phyloP scores from a whole-genome alignment of 2,888 invertebrate genomes.

The Dryocosmus kuriphilus region DNA sequence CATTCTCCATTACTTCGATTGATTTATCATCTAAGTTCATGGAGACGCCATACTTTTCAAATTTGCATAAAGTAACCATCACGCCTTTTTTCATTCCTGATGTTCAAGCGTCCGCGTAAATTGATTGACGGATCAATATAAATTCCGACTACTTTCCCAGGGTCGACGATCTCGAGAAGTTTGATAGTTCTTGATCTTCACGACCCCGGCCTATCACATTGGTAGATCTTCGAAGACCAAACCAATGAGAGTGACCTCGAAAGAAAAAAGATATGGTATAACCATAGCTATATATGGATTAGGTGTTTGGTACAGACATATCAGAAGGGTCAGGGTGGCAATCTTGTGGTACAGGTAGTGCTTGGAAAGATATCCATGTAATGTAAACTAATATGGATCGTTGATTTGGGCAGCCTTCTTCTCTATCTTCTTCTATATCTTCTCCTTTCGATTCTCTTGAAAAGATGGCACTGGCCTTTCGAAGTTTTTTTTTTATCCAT shows the following conservation, averaged over 20 bases:
- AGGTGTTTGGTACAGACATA: constrained; percentile 5
- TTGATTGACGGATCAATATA: constrained; percentile 24
- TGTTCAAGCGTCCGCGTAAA: neutral
- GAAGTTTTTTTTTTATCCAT: constrained; percentile 55
- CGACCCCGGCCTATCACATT: constrained; percentile 32
- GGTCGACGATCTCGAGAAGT: neutral
- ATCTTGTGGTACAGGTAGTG: constrained; percentile 22
- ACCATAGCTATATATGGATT: neutral
- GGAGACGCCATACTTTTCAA: neutral
- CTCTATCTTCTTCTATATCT: neutral
- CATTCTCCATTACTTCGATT: neutral
- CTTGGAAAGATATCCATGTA: constrained; percentile 23
- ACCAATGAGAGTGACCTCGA: neutral
- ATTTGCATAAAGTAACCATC: constrained; percentile 20
- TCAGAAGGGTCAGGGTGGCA: constrained; percentile 10
- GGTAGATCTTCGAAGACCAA: neutral
- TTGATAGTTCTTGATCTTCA: constrained; percentile 8
- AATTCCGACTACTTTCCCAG: neutral
- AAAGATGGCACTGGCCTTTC: constrained; percentile 49
- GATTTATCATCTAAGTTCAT: neutral
- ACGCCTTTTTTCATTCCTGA: neutral
- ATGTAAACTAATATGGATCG: constrained; percentile 48
- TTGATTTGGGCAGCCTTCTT: constrained; percentile 44
- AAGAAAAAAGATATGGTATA: neutral
- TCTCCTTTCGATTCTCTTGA: neutral